Base-by-base conservation (phyloP, 2,888 invertebrate species). In the Calameuta filiformis region DNA sequence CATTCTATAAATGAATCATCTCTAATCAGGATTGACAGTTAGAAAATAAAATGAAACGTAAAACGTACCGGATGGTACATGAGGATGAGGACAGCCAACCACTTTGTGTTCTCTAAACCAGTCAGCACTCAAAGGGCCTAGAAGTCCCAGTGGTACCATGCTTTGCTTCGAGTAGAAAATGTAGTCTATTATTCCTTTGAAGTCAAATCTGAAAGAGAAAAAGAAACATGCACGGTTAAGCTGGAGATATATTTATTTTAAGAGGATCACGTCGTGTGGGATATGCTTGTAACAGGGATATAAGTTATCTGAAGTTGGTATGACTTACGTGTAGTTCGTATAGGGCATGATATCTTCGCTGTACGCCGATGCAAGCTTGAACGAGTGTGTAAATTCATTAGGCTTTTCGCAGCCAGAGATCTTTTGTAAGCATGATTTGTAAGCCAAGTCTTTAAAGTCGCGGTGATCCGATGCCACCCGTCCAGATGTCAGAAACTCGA, bases 151-250 rank as follows among this genome's bases (percentile, higher is more conserved):
- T 35, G 98, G 97, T 87, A 96, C 97, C 97, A 99, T 97, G 90
- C 97, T 96, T 91, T 97, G 96, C 91, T 97, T 97, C 84, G 98
- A 97, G 92, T 97, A 98, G 94, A 99, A 99, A 92, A 99, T 98
- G 94, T 99, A 99, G 93, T 99, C 99, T 91, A 99, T 99, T 92
- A 99, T 98, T 87, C 99, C 99, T 93, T 99, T 98, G 93, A 99
- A 99, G 92, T 99, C 99, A 93, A 98, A 98, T 90, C 98, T 98
- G 94, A 71, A 94, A 93, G 79, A 83, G 35, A 30, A 35, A 33
- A 9, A 30, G 30, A 71, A 11, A 23, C 23, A 30, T 15, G 15
- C 2, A n/a, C 3, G 33, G 30, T 71, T 71, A 71, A 15, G 34
- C 15, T 4, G 40, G 40, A 15, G 40, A 40, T 15, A 15, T 56